Evolutionary conservation across 2,797 vertebrate species (phyloP), one percentile per base, ranked within the genome.

Genomic region (Rhabdomys pumilio): DNA sequence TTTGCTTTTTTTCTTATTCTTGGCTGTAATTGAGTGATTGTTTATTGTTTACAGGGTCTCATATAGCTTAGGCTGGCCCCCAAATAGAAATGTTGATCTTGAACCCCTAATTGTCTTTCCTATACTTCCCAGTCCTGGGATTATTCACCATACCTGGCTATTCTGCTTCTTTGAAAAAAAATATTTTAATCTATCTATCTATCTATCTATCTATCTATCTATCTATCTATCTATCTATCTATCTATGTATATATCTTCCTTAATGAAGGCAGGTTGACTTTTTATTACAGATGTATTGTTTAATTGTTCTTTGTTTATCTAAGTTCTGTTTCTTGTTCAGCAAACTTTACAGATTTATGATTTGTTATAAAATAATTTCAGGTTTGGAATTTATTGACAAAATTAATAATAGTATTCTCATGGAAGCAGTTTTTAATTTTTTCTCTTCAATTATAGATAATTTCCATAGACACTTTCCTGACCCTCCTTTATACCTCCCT

Each of bases 331-430:
- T 96, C 73, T 55, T 95, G 11, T 57, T 72, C 20, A 41, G 13
- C 59, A 81, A 81, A 92, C 65, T 76, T 75, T 61, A 65, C 20
- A 47, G 57, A 61, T 65, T 41, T n/a, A 29, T 44, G 4, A 41
- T 88, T 83, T 93, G 34, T 76, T 73, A 59, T 24, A 91, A 80
- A 80, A 65, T 84, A 38, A 26, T 50, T 89, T 93, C 31, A 83
- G 22, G 67, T 91, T 93, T 89, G 57, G 73, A 95, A 81, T 69
- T 75, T 89, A 75, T 81, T 75, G 44, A 53, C 9, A 85, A 41
- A 53, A 47, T 57, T 88, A 38, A 79, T 95, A 63, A 65, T 53
- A 80, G 38, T 61, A 41, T 69, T 91, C 53, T 57, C 38, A 63
- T 53, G 24, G 14, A 61, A 26, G 57, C 55, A 61, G 14, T 59